Conservation (phyloP, 2,888 invertebrate species). For the Beris morrisii region DNA sequence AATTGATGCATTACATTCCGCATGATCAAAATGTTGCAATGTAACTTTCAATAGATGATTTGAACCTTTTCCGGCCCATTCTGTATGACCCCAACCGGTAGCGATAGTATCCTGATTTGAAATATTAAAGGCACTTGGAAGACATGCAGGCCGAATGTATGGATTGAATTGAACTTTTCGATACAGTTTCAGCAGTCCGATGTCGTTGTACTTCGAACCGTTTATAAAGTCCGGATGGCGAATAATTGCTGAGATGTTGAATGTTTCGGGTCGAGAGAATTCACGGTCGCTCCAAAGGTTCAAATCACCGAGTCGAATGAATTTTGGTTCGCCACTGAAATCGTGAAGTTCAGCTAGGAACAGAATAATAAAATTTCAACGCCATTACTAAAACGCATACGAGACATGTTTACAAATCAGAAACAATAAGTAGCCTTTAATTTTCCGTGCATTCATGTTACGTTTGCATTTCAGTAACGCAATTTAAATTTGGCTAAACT, state of each 20-base stretch:
- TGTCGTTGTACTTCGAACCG: slow-evolving; percentile 43
- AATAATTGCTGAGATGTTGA: slow-evolving; percentile 43
- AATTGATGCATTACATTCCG: slow-evolving; percentile 17
- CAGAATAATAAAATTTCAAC: too few relatives aligned
- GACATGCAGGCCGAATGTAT: slow-evolving; percentile 56
- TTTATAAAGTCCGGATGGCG: slow-evolving; percentile 54
- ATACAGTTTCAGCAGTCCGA: slow-evolving; percentile 25
- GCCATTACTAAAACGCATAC: too few relatives aligned
- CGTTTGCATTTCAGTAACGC: too few relatives aligned
- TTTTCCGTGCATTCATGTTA: too few relatives aligned
- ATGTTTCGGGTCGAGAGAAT: slow-evolving; percentile 50
- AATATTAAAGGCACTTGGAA: slow-evolving; percentile 41
- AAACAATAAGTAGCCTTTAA: too few relatives aligned
- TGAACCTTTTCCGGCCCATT: slow-evolving; percentile 46
- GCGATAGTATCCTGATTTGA: slow-evolving; percentile 51
- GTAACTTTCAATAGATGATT: slow-evolving; percentile 57
- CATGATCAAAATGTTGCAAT: slow-evolving; percentile 43
- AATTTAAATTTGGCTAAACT: not conserved
- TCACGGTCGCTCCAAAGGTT: slow-evolving; percentile 47
- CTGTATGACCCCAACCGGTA: slow-evolving; percentile 58
- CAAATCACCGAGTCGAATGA: slow-evolving; percentile 49
- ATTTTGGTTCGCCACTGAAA: slow-evolving; percentile 45
- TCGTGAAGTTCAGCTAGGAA: too few relatives aligned
- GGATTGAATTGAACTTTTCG: slow-evolving; percentile 11
- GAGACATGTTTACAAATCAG: too few relatives aligned